Conservation (phyloP, 1,140 invertebrate species). For the Diorhabda sublineata region DNA sequence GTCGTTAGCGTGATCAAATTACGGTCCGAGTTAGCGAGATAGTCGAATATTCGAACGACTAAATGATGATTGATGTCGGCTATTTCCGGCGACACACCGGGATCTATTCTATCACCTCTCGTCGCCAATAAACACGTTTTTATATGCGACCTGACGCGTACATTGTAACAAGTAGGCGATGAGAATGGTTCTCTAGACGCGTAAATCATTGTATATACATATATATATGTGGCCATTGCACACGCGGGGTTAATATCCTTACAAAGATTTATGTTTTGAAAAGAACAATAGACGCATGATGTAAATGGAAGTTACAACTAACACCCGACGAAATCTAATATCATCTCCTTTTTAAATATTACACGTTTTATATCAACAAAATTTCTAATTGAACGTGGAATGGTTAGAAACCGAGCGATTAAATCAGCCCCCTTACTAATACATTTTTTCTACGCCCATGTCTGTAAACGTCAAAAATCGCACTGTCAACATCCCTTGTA, state of each 20-base stretch:
- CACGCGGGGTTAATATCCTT: conserved; percentile 45
- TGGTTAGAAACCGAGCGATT: too few species aligned
- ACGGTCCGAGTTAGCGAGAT: conserved; percentile 5
- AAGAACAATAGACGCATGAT: conserved; percentile 25
- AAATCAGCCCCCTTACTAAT: too few species aligned
- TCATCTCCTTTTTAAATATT: background rate
- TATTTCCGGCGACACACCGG: conserved; percentile 39
- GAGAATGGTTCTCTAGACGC: conserved; percentile 44
- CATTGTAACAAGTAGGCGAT: conserved; percentile 43
- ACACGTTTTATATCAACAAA: background rate
- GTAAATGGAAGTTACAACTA: conserved; percentile 19
- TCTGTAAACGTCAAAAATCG: too few species aligned
- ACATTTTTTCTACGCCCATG: too few species aligned
- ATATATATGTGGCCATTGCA: conserved; percentile 41
- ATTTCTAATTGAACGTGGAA: background rate
- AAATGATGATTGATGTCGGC: conserved; percentile 44
- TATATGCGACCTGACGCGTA: conserved; percentile 41
- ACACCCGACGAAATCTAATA: conserved; percentile 7
- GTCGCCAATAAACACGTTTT: conserved; percentile 44
- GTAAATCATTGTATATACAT: conserved; percentile 39
- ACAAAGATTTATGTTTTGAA: conserved; percentile 38
- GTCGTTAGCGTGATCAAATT: conserved; percentile 35
- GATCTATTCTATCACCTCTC: conserved; percentile 41
- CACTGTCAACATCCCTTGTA: too few species aligned
- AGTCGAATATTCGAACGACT: conserved; percentile 18